Evolutionary conservation across 1,140 invertebrate species (phyloP).

Genomic region (Zaprionus lachaisei): DNA sequence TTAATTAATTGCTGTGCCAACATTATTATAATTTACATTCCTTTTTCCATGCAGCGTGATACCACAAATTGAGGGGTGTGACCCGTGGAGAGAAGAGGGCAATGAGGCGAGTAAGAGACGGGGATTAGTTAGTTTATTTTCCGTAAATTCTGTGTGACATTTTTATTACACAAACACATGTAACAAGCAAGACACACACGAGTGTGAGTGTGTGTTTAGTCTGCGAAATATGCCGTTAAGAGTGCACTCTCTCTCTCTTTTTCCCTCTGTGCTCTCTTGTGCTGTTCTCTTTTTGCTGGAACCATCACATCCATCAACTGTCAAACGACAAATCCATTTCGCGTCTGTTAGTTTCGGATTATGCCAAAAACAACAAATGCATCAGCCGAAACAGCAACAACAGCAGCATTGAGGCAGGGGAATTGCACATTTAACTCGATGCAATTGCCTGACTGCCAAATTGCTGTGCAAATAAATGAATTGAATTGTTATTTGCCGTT

Average conservation of each 20-base stretch:
- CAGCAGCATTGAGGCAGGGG: constrained; percentile 21
- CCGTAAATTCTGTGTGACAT: constrained; percentile 27
- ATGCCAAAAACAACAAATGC: constrained; percentile 57
- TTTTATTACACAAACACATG: constrained; percentile 34
- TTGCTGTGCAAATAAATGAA: constrained; percentile 70
- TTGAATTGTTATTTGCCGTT: constrained; percentile 75
- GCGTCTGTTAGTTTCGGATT: constrained; percentile 72
- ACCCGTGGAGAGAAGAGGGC: background rate
- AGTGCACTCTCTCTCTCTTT: background rate
- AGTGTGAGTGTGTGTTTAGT: constrained; percentile 11
- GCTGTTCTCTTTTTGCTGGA: constrained; percentile 22
- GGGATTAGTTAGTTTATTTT: constrained; percentile 17
- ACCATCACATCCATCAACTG: constrained; percentile 70
- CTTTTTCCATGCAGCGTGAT: constrained; percentile 5
- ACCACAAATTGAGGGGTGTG: background rate
- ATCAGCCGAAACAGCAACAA: constrained; percentile 35
- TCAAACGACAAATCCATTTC: constrained; percentile 73
- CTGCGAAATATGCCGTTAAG: constrained; percentile 20
- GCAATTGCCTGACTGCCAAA: constrained; percentile 47
- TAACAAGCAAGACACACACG: background rate
- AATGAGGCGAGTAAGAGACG: background rate
- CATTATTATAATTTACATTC: constrained; percentile 49
- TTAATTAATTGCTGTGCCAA: constrained; percentile 64
- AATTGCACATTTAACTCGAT: constrained; percentile 52
- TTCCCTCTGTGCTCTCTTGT: background rate